A percentile compares a stretch with the other conserved stretches of the same genome.
Evolutionary conservation across 2,113 vertebrate genomes (phyloP).

Genomic region (Aleadryas rufinucha): DNA sequence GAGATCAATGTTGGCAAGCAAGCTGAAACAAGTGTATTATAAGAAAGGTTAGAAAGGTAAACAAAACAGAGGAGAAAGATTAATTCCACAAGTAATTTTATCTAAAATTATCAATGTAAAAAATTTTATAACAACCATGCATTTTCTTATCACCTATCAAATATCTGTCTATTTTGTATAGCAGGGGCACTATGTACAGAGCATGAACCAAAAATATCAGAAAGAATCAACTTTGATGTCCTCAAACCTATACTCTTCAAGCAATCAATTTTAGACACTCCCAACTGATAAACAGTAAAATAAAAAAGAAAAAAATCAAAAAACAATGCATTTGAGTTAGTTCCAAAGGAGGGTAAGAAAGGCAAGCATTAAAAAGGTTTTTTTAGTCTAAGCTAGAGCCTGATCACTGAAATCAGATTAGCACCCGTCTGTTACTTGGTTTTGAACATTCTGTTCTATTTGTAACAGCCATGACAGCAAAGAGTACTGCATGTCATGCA

Average conservation of each 20-base stretch:
- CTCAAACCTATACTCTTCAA: neutral
- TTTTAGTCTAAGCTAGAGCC: slow-evolving; percentile 37
- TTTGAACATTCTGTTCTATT: slow-evolving; percentile 67
- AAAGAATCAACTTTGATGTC: neutral
- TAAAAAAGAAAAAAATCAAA: neutral
- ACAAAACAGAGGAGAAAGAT: neutral
- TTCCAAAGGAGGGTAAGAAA: slow-evolving; percentile 28
- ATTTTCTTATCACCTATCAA: neutral
- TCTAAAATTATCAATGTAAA: neutral
- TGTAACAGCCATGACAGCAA: slow-evolving; percentile 47
- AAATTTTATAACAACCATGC: neutral
- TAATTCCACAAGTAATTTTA: neutral
- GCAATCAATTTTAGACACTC: neutral
- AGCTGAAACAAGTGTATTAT: neutral
- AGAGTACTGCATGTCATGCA: neutral
- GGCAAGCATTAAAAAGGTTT: slow-evolving; percentile 16
- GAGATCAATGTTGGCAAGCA: neutral
- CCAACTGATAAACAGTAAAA: neutral
- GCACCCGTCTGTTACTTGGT: slow-evolving; percentile 36
- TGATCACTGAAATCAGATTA: slow-evolving; percentile 62
- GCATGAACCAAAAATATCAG: neutral
- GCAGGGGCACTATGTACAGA: neutral
- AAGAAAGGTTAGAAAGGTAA: neutral
- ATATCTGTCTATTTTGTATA: neutral
- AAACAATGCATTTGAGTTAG: neutral